phyloP scores from a whole-genome alignment of 2,113 vertebrate species.

The Willisornis vidua region DNA sequence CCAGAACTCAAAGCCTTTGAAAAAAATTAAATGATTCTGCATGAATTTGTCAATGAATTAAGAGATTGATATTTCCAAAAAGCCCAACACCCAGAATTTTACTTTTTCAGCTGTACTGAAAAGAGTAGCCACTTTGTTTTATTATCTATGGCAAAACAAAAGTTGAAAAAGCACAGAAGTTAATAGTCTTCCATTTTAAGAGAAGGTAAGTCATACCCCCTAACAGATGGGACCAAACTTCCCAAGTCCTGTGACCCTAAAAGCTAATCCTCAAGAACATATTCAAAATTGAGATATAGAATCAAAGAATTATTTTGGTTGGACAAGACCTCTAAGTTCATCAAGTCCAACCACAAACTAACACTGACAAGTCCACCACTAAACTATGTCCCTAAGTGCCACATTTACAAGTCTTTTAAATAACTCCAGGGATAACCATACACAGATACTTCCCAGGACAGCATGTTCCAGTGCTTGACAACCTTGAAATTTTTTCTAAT shows the following conservation, averaged over 20 bases:
- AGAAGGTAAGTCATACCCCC: neutral
- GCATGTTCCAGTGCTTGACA: neutral
- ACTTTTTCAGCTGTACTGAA: conserved; percentile 1
- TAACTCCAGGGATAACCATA: neutral
- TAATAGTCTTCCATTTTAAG: neutral
- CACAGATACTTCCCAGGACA: neutral
- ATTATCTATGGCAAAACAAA: neutral
- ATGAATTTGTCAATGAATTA: neutral
- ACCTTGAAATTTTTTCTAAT: neutral
- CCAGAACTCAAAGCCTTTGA: neutral
- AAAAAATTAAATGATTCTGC: neutral
- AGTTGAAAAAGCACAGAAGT: neutral
- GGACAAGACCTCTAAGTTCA: neutral
- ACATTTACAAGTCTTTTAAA: neutral
- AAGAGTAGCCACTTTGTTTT: neutral
- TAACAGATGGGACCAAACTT: neutral
- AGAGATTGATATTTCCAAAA: neutral
- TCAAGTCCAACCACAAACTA: neutral
- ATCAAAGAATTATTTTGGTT: neutral
- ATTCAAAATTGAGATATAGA: neutral
- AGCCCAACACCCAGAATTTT: neutral
- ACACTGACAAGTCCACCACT: neutral
- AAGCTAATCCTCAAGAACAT: neutral
- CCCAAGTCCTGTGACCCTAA: neutral
- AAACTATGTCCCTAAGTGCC: neutral